These are phyloP conservation scores for Cerceris ruficornis DNA, from an alignment of 2,888 invertebrate species.

Conservation along the genomic window DNA sequence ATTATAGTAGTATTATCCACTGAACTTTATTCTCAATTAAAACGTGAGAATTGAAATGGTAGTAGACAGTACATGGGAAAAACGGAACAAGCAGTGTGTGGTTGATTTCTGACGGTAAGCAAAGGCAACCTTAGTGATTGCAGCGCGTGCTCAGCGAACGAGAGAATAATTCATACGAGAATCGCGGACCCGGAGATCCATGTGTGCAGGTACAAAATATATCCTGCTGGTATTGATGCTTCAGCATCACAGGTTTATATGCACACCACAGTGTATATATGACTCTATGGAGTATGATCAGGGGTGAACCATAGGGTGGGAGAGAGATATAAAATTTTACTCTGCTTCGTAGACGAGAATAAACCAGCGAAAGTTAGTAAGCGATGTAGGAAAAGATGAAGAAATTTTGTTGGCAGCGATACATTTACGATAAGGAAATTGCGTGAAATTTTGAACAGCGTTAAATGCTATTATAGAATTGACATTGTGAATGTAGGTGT, in stretches of 20 bases:
- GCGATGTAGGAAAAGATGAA: not conserved
- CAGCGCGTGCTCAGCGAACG: conserved; percentile 66
- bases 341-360: conserved; percentile 20
- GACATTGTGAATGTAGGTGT: too few relatives aligned
- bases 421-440: not conserved
- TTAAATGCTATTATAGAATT: too few relatives aligned
- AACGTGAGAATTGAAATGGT: not conserved
- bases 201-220: conserved; percentile 69
- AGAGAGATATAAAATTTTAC: conserved; percentile 56
- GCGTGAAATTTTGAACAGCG: too few relatives aligned
- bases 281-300: conserved; percentile 39
- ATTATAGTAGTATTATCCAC: too few relatives aligned
- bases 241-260: conserved; percentile 54
- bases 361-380: conserved; percentile 20
- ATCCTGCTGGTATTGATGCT: conserved; percentile 60
- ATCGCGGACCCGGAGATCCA: conserved; percentile 48
- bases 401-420: not conserved
- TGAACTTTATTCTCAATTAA: too few relatives aligned
- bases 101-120: conserved; percentile 31
- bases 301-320: conserved; percentile 33
- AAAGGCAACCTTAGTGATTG: conserved; percentile 67
- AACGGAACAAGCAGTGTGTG: conserved; percentile 34
- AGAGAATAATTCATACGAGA: conserved; percentile 72
- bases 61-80: not conserved
- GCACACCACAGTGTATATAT: conserved; percentile 17